Conservation (phyloP, 2,888 invertebrate species). For the Homarus gammarus region DNA sequence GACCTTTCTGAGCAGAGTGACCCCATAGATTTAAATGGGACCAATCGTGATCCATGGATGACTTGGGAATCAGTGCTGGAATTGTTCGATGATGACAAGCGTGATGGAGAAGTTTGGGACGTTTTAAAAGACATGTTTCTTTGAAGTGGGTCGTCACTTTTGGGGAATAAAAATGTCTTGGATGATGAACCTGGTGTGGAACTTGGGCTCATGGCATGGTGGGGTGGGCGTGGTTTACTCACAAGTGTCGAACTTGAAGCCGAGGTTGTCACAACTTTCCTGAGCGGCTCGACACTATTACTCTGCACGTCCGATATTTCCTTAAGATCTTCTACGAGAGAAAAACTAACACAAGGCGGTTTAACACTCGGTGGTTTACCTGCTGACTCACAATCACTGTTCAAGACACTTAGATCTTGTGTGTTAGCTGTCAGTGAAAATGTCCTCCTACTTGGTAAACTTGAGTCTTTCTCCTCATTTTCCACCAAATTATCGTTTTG, state of each 20-base stretch:
- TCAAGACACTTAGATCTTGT: conserved; percentile 10
- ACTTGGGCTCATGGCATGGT: conserved; percentile 44
- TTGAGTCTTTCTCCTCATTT: background rate
- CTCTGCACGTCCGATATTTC: background rate
- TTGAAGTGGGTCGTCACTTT: background rate
- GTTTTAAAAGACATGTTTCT: background rate
- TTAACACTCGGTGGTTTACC: background rate
- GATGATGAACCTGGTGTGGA: background rate
- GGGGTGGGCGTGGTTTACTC: conserved; percentile 35
- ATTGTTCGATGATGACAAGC: background rate
- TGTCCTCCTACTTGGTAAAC: conserved; percentile 17
- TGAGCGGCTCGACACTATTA: background rate
- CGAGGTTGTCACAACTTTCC: background rate
- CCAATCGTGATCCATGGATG: background rate
- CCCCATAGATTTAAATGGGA: conserved; percentile 42
- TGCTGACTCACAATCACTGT: background rate
- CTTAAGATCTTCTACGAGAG: background rate
- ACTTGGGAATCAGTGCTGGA: background rate
- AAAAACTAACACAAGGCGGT: background rate
- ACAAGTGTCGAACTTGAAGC: background rate
- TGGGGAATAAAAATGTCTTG: background rate
- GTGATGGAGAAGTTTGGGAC: background rate
- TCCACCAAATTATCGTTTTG: background rate
- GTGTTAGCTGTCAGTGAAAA: conserved; percentile 31
- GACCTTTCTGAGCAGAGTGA: conserved; percentile 47